phyloP scores from a whole-genome alignment of 2,888 invertebrate species.

The Calliscelio sp. region DNA sequence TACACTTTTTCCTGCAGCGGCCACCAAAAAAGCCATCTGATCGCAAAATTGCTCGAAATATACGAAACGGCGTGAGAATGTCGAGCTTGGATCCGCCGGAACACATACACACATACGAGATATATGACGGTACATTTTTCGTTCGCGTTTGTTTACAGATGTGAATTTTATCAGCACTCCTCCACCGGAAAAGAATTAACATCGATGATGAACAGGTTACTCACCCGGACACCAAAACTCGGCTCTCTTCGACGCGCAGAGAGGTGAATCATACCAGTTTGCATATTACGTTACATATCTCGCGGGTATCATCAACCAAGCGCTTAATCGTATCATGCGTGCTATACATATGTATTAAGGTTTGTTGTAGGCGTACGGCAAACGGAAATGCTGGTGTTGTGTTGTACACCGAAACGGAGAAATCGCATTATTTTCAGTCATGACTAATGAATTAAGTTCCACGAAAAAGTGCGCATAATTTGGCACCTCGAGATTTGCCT shows the following conservation, averaged over 20 bases:
- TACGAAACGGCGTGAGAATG: slow-evolving; percentile 32
- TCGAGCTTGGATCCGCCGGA: neutral
- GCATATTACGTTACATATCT: slow-evolving; percentile 70
- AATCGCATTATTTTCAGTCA: slow-evolving; percentile 26
- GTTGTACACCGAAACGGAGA: slow-evolving; percentile 13
- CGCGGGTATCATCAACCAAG: slow-evolving; percentile 68
- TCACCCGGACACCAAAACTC: slow-evolving; percentile 57
- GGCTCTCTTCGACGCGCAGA: slow-evolving; percentile 32
- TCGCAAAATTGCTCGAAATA: slow-evolving; percentile 36
- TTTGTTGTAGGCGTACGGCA: slow-evolving; percentile 52
- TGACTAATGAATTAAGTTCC: slow-evolving; percentile 39
- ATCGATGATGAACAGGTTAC: slow-evolving; percentile 62
- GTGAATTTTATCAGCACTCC: slow-evolving; percentile 13
- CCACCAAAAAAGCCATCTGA: slow-evolving; percentile 33
- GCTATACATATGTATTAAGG: slow-evolving; percentile 67
- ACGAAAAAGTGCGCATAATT: slow-evolving; percentile 12
- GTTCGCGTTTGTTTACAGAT: slow-evolving; percentile 13
- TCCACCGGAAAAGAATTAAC: slow-evolving; percentile 44
- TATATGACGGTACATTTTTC: slow-evolving; percentile 27
- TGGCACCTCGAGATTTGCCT: neutral
- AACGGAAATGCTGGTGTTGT: slow-evolving; percentile 46
- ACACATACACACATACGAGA: neutral
- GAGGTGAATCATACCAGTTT: slow-evolving; percentile 70
- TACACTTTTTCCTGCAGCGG: slow-evolving; percentile 14
- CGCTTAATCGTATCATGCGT: slow-evolving; percentile 72